Percentiles rank a stretch among this genome's conserved stretches.
phyloP scores from a whole-genome alignment of 2,113 vertebrate genomes.

The Acanthisitta chloris region DNA sequence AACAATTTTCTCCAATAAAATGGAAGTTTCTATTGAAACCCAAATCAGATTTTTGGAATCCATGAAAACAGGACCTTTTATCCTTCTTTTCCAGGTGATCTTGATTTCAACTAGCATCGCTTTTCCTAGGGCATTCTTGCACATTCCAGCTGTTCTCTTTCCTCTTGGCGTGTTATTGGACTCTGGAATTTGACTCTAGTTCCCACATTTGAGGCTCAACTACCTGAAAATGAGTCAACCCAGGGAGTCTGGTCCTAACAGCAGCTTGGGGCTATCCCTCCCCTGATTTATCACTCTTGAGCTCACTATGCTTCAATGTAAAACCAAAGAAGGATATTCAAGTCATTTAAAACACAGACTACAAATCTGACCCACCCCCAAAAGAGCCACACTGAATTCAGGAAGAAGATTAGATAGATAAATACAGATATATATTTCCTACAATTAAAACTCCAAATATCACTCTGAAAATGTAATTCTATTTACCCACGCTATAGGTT shows the following conservation, averaged over 20 bases:
- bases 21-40: background rate
- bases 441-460: background rate
- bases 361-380: background rate
- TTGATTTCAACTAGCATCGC: background rate
- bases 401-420: no score
- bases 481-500: background rate
- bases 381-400: background rate
- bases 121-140: background rate
- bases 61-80: fast-evolving
- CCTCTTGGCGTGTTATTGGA: background rate
- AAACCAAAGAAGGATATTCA: fast-evolving
- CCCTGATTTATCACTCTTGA: fast-evolving
- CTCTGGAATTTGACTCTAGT: background rate
- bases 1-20: background rate
- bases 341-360: background rate
- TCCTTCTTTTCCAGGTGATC: background rate
- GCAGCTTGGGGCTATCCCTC: background rate
- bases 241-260: background rate
- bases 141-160: background rate
- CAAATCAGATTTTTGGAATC: background rate
- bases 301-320: background rate
- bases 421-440: background rate
- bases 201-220: background rate
- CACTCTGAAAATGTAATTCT: background rate
- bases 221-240: background rate